Conservation (phyloP, 2,797 vertebrate species). For the Sphaeramia orbicularis region DNA sequence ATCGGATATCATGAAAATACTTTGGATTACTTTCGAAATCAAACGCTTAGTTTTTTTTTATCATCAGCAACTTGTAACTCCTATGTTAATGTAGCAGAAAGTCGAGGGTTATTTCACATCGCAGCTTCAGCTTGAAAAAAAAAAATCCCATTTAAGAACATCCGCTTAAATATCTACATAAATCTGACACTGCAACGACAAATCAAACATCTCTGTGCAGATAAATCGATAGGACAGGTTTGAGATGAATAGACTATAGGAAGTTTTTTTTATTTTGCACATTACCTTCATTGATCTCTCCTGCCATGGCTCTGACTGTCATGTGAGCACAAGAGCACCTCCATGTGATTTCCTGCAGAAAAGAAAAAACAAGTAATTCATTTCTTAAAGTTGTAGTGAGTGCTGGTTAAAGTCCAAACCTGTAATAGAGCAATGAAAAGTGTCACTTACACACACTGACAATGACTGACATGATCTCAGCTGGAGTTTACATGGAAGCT, state of each 20-base stretch:
- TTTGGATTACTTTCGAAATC: too few relatives aligned
- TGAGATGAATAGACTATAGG: not conserved
- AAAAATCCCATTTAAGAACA: not conserved
- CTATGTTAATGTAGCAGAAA: constrained; percentile 59
- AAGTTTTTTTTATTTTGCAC: constrained; percentile 38
- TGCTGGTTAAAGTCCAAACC: constrained; percentile 67
- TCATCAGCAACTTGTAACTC: not conserved
- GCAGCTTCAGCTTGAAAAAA: not conserved
- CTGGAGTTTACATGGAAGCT: not conserved
- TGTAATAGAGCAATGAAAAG: not conserved
- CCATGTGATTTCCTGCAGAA: constrained; percentile 89
- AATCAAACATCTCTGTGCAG: not conserved
- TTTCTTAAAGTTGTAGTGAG: constrained; percentile 83
- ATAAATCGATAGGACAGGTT: not conserved
- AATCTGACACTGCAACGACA: not conserved
- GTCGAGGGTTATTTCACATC: constrained; percentile 25
- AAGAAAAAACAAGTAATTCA: constrained; percentile 67
- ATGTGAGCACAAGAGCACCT: constrained; percentile 86
- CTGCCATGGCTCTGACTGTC: constrained; percentile 85
- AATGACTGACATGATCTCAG: not conserved
- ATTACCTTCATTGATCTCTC: constrained; percentile 87
- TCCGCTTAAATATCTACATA: not conserved
- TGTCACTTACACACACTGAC: not conserved
- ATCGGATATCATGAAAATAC: not conserved
- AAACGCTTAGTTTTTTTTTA: too few relatives aligned